These are phyloP conservation scores for Ennomos erosarius DNA, from an alignment of 2,888 invertebrate species.

Conservation along the genomic window DNA sequence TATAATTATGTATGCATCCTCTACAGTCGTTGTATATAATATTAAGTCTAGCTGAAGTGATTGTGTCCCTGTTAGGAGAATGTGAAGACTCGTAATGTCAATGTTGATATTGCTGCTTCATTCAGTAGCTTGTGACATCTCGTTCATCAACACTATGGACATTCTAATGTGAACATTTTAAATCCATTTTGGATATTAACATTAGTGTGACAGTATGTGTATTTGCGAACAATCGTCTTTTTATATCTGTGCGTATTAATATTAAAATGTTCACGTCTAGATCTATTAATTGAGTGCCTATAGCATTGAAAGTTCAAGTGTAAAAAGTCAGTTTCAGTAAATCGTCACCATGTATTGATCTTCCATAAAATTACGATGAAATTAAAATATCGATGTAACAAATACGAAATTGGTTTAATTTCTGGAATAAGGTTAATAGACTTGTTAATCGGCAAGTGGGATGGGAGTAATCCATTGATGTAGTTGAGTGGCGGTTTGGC, in stretches of 20 bases:
- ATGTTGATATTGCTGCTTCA: constrained; percentile 62
- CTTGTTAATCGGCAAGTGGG: constrained; percentile 2
- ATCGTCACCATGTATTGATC: constrained; percentile 85
- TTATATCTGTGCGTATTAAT: constrained; percentile 79
- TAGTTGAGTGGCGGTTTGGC: constrained; percentile 45
- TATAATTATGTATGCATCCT: constrained; percentile 64
- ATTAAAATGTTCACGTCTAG: constrained; percentile 83
- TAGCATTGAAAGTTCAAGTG: constrained; percentile 83
- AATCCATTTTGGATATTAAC: constrained; percentile 75
- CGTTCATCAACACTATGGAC: constrained; percentile 67
- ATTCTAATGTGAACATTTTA: constrained; percentile 82
- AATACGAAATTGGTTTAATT: constrained; percentile 74
- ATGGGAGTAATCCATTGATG: constrained; percentile 17
- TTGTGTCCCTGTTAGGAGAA: constrained; percentile 73
- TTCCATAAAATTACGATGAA: constrained; percentile 86
- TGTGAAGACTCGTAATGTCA: constrained; percentile 65
- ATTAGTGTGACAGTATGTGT: constrained; percentile 75
- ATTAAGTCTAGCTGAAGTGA: constrained; percentile 68
- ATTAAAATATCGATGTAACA: constrained; percentile 85
- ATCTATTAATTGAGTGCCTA: constrained; percentile 85
- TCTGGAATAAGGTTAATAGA: constrained; percentile 26
- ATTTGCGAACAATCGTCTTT: constrained; percentile 75
- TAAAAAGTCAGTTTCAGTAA: constrained; percentile 83
- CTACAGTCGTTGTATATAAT: constrained; percentile 72
- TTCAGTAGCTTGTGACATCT: constrained; percentile 74